Conservation (phyloP, 2,888 invertebrate species). For the Limnephilus lunatus region DNA sequence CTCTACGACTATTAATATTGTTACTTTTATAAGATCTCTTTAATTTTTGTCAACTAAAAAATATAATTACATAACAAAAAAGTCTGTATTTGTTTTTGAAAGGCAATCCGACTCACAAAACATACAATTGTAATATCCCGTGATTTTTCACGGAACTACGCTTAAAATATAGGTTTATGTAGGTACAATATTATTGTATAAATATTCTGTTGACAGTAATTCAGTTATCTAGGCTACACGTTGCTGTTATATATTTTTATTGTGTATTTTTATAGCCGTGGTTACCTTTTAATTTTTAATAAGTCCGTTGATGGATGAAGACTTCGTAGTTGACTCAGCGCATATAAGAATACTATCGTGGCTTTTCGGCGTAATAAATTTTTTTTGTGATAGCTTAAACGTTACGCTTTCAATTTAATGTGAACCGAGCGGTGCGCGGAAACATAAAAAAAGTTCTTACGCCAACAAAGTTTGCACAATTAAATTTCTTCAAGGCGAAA, state of each 20-base stretch:
- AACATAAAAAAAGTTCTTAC: background rate
- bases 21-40: no score
- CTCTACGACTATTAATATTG: no score
- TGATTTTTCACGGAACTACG: no score
- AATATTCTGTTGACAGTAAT: background rate
- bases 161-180: no score
- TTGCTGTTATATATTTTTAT: background rate
- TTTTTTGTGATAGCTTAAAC: background rate
- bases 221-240: background rate
- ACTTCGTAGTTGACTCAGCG: background rate
- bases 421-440: background rate
- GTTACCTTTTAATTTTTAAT: background rate
- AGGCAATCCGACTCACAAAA: no score
- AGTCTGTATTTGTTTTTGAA: no score
- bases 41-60: no score
- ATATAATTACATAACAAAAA: no score
- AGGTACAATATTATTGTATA: no score
- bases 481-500: background rate
- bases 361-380: background rate
- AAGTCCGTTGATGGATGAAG: background rate
- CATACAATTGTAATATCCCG: no score
- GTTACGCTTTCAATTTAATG: background rate
- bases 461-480: background rate
- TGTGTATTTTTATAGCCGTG: background rate
- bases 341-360: background rate